Conservation (phyloP, 2,888 invertebrate species). For the Drosophila hawaiiensis region DNA sequence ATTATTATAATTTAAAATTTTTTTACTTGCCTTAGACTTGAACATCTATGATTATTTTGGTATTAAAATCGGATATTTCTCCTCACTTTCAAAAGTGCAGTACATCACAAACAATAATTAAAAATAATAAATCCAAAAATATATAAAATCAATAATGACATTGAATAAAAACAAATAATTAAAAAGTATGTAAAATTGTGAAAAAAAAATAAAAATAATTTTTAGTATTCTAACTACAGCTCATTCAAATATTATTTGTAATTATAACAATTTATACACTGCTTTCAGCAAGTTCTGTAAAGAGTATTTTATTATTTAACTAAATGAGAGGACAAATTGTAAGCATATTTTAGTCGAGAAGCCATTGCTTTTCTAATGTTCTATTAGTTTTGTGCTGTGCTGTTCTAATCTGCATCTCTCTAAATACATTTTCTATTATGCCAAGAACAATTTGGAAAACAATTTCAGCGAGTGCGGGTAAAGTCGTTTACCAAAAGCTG, state of each 20-base stretch:
- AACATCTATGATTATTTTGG: neutral
- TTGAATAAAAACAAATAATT: neutral
- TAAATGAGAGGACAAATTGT: neutral
- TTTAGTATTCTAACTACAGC: neutral
- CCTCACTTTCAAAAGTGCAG: neutral
- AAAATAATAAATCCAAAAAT: neutral
- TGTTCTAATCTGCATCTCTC: conserved; percentile 3
- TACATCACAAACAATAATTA: neutral
- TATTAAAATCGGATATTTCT: neutral
- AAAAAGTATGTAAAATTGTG: neutral
- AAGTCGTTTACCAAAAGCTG: conserved; percentile 43
- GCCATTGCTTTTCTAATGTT: neutral
- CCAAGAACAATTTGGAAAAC: conserved; percentile 62
- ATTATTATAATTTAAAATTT: neutral
- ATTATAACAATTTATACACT: neutral
- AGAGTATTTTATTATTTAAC: neutral
- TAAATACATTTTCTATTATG: conserved; percentile 63
- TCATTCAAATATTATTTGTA: neutral
- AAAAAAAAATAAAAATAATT: neutral
- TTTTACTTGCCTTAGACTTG: neutral
- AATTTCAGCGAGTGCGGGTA: conserved; percentile 47
- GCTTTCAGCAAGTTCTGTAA: neutral
- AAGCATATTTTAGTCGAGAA: conserved; percentile 1
- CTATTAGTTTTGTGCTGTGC: conserved; percentile 9
- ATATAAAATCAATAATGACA: neutral